Evolutionary conservation across 2,113 vertebrate species (phyloP).

Genomic region (Ceyx cyanopectus): DNA sequence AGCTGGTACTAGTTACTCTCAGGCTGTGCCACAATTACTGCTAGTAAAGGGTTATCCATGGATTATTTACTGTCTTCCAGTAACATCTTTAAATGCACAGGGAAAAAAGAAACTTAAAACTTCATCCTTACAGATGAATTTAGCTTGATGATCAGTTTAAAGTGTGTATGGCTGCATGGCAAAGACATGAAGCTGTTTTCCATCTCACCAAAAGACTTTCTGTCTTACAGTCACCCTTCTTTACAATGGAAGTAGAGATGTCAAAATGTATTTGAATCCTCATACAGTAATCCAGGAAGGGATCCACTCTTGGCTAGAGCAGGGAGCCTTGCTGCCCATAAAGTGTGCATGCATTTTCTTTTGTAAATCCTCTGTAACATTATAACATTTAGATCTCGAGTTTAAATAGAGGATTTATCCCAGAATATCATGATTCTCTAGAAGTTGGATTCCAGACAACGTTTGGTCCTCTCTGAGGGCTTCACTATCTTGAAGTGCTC

Average conservation of each 20-base stretch:
- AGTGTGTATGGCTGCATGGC: neutral
- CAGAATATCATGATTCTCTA: neutral
- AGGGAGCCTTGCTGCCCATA: neutral
- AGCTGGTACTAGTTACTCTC: neutral
- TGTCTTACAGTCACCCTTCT: neutral
- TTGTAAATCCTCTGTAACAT: neutral
- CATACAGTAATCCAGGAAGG: neutral
- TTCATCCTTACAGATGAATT: neutral
- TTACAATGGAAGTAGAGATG: neutral
- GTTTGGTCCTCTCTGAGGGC: neutral
- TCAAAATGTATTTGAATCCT: neutral
- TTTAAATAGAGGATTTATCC: neutral
- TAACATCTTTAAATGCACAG: neutral
- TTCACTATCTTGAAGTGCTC: neutral
- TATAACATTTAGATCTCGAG: neutral
- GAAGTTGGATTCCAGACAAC: neutral
- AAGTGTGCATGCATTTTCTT: neutral
- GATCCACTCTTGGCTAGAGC: neutral
- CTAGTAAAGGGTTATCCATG: neutral
- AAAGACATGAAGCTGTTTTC: neutral
- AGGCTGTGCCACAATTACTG: neutral
- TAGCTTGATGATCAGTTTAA: neutral
- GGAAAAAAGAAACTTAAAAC: neutral
- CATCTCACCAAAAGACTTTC: neutral
- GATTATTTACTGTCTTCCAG: neutral